These are phyloP conservation scores for Prunella himalayana DNA, from an alignment of 2,113 vertebrate species.

Conservation along the genomic window DNA sequence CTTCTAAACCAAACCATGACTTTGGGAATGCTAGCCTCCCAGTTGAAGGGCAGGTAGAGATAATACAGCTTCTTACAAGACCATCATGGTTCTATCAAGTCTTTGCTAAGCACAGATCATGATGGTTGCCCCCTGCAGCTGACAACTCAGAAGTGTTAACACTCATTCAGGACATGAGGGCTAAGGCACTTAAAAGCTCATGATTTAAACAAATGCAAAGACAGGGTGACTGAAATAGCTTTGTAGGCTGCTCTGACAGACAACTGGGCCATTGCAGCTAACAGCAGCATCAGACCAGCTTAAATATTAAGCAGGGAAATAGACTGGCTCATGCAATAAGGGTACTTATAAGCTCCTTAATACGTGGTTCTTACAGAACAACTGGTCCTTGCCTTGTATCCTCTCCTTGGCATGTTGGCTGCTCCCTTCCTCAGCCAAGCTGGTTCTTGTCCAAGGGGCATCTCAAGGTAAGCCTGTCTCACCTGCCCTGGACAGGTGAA, in stretches of 20 bases:
- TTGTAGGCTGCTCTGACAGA: neutral
- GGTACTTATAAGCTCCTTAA: constrained; percentile 28
- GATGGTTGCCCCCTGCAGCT: neutral
- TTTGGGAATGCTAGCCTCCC: neutral
- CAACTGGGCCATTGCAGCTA: neutral
- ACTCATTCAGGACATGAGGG: neutral
- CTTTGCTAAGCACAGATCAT: neutral
- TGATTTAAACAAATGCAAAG: neutral
- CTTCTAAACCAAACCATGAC: neutral
- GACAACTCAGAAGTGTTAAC: neutral
- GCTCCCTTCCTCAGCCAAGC: neutral
- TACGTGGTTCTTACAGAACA: neutral
- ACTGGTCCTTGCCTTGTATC: neutral
- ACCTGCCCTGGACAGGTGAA: neutral
- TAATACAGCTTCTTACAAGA: neutral
- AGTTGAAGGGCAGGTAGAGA: neutral
- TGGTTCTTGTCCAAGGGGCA: neutral
- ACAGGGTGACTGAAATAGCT: neutral
- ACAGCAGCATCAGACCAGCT: constrained; percentile 30
- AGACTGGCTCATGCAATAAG: neutral
- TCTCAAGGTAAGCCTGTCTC: neutral
- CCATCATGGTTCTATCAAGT: neutral
- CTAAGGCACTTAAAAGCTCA: constrained; percentile 37
- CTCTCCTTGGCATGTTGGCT: neutral
- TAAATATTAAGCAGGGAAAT: constrained; percentile 31